Base-by-base conservation (phyloP, 1,140 invertebrate genomes). In the Wasmannia auropunctata region DNA sequence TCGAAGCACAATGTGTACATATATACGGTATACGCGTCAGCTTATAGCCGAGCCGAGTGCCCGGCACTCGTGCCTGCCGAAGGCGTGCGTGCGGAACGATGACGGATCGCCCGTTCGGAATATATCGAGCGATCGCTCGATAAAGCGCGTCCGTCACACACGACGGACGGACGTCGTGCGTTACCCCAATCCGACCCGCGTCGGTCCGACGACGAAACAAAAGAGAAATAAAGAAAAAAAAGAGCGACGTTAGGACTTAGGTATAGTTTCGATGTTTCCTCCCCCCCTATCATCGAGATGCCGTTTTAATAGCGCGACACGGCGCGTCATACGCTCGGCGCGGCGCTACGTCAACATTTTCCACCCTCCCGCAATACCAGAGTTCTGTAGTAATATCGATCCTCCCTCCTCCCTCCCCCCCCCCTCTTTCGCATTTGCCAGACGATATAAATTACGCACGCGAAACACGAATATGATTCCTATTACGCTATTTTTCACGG, bases 81-180 rank as follows among this genome's bases (percentile, higher is more conserved):
- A 43, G 25, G 60, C 76, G 58, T 37, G 56, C 80, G 37, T 51
- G 76, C 84, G 79, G 67, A 63, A 88, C 67, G 65, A 80, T 88
- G 87, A 88, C 87, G 87, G 74, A 89, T 89, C 80, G 72, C 37
- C 54, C 40, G 65, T 67, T 14, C n/a, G 60, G 49, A 58, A 34
- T 88, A 34, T 88, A 88, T 88, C 56, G 81, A 88, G 37, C 81
- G 28, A 62, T 69, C 80, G 70, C 40, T 85, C 22, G 43, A 77
- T 63, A 43, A 51, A 63, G 40, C 63, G 49, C 80, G 65, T 79
- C 58, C 56, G 77, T 40, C 67, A 49, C n/a, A 19, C 19, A 22
- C 16, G 37, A 7, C 22, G 43, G n/a, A n/a, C n/a, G n/a, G n/a
- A 70, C 46, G 6, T 63, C 22, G 46, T 11, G 25, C 28, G 58